phyloP scores from a whole-genome alignment of 1,140 invertebrate species.

The Homarus americanus region DNA sequence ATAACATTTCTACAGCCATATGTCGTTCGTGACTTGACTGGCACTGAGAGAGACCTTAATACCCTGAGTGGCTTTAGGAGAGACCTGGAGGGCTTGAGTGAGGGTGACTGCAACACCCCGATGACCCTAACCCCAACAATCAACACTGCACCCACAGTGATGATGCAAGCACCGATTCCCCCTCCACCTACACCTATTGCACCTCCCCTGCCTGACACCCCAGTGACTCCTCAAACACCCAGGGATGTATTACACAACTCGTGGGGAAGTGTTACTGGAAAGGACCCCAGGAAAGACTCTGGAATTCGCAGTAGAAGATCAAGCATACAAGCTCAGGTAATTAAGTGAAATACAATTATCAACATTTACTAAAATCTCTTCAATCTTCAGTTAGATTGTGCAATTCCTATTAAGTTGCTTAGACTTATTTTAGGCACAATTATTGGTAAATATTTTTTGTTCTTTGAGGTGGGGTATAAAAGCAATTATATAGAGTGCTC shows the following conservation, averaged over 20 bases:
- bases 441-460: too few relatives aligned
- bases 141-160: constrained; percentile 45
- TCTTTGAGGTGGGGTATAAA: too few relatives aligned
- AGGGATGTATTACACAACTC: constrained; percentile 36
- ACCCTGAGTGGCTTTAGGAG: constrained; percentile 22
- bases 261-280: constrained; percentile 44
- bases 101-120: constrained; percentile 40
- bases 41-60: too few relatives aligned
- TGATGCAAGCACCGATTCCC: constrained; percentile 32
- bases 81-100: constrained; percentile 24
- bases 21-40: too few relatives aligned
- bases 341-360: not conserved
- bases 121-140: constrained; percentile 35
- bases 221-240: not conserved
- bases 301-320: constrained; percentile 89
- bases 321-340: constrained; percentile 90
- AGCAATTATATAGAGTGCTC: too few relatives aligned
- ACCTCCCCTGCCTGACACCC: constrained; percentile 17
- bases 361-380: not conserved
- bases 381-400: too few relatives aligned
- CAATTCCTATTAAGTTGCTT: too few relatives aligned
- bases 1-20: too few relatives aligned
- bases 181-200: constrained; percentile 32
- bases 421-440: too few relatives aligned
- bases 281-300: constrained; percentile 90